phyloP scores from a whole-genome alignment of 2,113 vertebrate genomes.

The Stegostoma tigrinum region DNA sequence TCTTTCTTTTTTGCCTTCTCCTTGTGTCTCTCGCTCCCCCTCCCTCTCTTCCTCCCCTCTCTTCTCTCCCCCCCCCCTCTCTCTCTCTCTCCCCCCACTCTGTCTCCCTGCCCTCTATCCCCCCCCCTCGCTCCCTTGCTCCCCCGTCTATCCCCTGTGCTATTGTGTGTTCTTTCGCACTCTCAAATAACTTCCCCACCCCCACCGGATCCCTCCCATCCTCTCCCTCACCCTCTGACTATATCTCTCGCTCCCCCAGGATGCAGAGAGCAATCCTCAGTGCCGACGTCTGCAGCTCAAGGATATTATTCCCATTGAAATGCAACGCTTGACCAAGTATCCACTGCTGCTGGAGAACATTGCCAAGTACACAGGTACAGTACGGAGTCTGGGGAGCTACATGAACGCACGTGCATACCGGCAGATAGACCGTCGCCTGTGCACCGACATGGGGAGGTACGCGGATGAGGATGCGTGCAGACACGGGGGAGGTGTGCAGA shows the following conservation, averaged over 20 bases:
- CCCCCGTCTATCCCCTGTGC: no score
- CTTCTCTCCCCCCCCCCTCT: no score
- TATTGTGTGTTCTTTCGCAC: neutral
- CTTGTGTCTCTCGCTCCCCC: neutral
- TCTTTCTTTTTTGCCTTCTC: neutral
- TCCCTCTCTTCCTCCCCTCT: neutral
- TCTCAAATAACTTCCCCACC: neutral
- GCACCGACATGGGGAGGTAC: no score
- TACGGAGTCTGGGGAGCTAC: constrained; percentile 52
- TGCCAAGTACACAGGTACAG: constrained; percentile 70
- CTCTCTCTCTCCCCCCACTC: no score
- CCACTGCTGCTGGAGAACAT: constrained; percentile 80
- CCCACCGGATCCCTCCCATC: neutral
- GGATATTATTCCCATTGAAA: constrained; percentile 85
- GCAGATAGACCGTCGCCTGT: no score
- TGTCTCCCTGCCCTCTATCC: no score
- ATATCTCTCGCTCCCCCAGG: constrained; percentile 50
- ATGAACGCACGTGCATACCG: no score
- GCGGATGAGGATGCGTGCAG: no score
- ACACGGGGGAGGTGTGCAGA: no score
- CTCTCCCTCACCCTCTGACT: rapidly evolving
- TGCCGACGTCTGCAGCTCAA: constrained; percentile 83
- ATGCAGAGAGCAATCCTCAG: constrained; percentile 75
- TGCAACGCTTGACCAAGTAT: constrained; percentile 88
- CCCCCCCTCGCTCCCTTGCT: no score